Conservation (phyloP, 92 coral and sea anemone species). For the Ricordea florida region DNA sequence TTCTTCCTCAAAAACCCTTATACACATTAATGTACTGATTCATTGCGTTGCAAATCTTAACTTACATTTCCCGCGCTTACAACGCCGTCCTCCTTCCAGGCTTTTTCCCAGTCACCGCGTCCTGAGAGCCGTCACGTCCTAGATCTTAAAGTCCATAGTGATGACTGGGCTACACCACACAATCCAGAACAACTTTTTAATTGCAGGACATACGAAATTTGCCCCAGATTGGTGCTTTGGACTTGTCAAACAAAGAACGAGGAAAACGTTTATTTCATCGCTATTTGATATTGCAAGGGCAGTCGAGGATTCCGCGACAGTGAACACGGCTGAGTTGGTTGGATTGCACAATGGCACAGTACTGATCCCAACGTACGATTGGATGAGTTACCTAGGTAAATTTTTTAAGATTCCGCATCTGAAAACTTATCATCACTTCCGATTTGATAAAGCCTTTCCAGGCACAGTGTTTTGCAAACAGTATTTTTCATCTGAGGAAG, state of each 20-base stretch:
- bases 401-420: slow-evolving; percentile 42
- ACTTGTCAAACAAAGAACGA: slow-evolving; percentile 13
- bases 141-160: slow-evolving; percentile 9
- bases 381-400: slow-evolving; percentile 30
- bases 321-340: slow-evolving; percentile 43
- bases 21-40: too few relatives aligned
- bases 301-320: slow-evolving; percentile 37
- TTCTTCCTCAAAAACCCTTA: not conserved
- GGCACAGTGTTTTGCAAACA: slow-evolving; percentile 59
- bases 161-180: slow-evolving; percentile 16
- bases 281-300: slow-evolving; percentile 56
- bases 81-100: too few relatives aligned
- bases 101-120: not conserved
- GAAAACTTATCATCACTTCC: slow-evolving; percentile 49
- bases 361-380: slow-evolving; percentile 59
- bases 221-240: slow-evolving; percentile 67
- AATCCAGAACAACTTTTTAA: slow-evolving; percentile 19
- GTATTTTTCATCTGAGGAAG: slow-evolving; percentile 20
- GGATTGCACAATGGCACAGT: slow-evolving; percentile 66
- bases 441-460: slow-evolving; percentile 29
- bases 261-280: slow-evolving; percentile 46
- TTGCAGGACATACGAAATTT: slow-evolving; percentile 59
- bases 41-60: not conserved
- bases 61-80: too few relatives aligned
- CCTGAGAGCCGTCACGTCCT: not conserved